Conservation (phyloP, 2,797 vertebrate species). For the Buphagus erythrorhynchus region DNA sequence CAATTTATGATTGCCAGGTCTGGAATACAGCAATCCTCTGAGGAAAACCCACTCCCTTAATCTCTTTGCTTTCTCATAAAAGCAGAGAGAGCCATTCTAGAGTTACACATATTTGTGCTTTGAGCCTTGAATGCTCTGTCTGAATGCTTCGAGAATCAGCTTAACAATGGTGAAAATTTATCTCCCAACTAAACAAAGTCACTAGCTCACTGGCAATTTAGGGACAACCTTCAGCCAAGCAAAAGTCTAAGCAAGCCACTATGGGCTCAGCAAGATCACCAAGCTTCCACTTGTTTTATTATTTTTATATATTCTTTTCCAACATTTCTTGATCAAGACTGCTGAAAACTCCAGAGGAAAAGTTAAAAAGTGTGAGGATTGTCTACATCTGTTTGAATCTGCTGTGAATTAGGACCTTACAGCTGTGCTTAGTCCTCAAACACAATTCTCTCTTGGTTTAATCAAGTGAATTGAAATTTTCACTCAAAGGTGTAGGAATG, state of each 20-base stretch:
- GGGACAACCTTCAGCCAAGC: not conserved
- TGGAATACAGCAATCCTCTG: not conserved
- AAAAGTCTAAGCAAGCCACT: not conserved
- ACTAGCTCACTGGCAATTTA: not conserved
- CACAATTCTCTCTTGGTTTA: not conserved
- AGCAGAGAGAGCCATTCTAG: not conserved
- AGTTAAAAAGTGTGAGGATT: not conserved
- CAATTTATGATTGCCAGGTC: not conserved
- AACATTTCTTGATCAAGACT: fast-evolving
- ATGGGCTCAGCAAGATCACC: not conserved
- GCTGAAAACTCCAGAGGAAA: not conserved
- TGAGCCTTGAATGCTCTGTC: not conserved
- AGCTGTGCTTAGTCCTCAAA: not conserved
- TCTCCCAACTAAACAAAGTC: not conserved
- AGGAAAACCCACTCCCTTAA: not conserved
- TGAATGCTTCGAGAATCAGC: not conserved
- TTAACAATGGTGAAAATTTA: not conserved
- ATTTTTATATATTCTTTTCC: not conserved
- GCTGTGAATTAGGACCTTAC: not conserved
- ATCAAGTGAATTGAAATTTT: not conserved
- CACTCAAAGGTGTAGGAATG: not conserved
- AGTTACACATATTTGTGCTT: not conserved
- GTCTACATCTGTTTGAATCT: not conserved
- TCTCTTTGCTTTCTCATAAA: not conserved
- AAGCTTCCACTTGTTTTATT: not conserved